Evolutionary conservation across 2,888 invertebrate species (phyloP).

Genomic region (Trimorus sp.): DNA sequence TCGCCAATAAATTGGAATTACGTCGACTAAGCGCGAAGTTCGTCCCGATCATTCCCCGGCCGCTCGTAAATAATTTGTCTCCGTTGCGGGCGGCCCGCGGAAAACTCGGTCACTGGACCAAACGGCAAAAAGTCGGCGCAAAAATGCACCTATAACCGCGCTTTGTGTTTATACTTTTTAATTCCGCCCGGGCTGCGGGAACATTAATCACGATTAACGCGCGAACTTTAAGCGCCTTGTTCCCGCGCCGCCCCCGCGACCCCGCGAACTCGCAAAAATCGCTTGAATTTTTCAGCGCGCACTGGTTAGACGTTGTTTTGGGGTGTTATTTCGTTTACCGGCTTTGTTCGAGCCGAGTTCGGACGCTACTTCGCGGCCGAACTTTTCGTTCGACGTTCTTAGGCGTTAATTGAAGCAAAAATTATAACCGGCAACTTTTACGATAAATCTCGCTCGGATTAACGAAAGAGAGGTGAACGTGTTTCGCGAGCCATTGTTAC

Average conservation of each 20-base stretch:
- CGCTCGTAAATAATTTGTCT: conserved; percentile 9
- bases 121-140: conserved; percentile 13
- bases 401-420: conserved; percentile 36
- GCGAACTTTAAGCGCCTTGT: conserved; percentile 41
- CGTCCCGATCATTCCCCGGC: neutral
- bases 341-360: conserved; percentile 30
- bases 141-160: conserved; percentile 1
- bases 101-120: conserved; percentile 39
- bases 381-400: conserved; percentile 14
- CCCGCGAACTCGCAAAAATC: conserved; percentile 23
- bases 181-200: conserved; percentile 22
- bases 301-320: conserved; percentile 25
- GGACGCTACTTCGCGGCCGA: conserved; percentile 3
- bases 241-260: neutral
- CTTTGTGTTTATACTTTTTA: conserved; percentile 42
- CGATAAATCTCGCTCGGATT: conserved; percentile 17
- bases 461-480: conserved; percentile 2
- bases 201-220: conserved; percentile 45
- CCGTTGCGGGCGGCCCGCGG: neutral
- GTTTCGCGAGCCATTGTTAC: neutral
- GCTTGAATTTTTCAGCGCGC: conserved; percentile 34
- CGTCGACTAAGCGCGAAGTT: neutral
- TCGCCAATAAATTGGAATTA: conserved; percentile 18
- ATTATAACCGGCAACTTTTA: conserved; percentile 17
- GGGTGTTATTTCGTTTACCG: conserved; percentile 32